Evolutionary conservation across 2,888 invertebrate species (phyloP), one percentile per base, ranked within the genome.

Genomic region (Thyatira batis): DNA sequence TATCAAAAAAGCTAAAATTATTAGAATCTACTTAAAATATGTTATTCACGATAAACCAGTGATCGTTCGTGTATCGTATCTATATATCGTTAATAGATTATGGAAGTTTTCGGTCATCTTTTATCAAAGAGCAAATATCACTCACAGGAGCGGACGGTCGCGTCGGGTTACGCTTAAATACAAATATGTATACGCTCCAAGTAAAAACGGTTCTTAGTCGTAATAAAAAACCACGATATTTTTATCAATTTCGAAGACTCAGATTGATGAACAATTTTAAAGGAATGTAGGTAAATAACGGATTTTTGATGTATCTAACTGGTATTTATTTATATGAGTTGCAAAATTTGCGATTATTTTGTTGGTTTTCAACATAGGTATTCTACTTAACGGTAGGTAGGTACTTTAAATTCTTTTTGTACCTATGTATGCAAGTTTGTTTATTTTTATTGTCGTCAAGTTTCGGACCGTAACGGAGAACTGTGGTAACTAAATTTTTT

Each of bases 1-100:
- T 78, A 80, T 73, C 76, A 65, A 71, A 62, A n/a, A 68, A 61
- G 60, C 65, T 65, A 73, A 80, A 20, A 76, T 74, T 73, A 73
- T 73, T 76, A 71, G 70, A 73, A 67, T 70, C 68, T 67, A 69
- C 60, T 61, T 68, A 67, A 76, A 71, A 71, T 73, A 71, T 53
- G 50, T 49, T 69, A 61, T 71, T 69, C 58, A 54, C 53, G 73
- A 72, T 74, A 73, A 67, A 61, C 49, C 50, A 56, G 65, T 66
- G 67, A 71, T 72, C 71, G 66, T 62, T 65, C 65, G 67, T 65
- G 59, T 64, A 73, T 64, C 57, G 62, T 49, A 54, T 64, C 45
- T 48, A 53, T 11, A 17, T 39, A 39, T 39, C 46, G 48, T 54
- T 51, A 44, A 58, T 53, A 58, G 64, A 64, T 67, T 65, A 64